Evolutionary conservation across 2,797 vertebrate genomes (phyloP), one percentile per base, ranked within the genome.

Genomic region (Myoxocephalus aenaeus): DNA sequence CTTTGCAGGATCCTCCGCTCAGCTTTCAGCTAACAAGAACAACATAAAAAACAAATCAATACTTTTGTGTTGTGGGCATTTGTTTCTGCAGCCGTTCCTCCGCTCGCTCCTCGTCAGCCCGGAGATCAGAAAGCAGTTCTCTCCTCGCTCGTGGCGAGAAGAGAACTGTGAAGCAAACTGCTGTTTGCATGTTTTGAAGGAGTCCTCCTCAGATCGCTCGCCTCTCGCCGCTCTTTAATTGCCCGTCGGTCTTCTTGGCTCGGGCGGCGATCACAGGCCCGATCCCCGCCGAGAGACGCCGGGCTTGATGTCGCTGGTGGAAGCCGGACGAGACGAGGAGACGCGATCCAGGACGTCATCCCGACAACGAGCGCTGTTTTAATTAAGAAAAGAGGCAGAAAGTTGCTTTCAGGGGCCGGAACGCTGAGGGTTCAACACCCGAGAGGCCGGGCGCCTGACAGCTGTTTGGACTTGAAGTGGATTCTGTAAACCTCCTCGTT

Each of bases 21-120:
- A 38, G 75, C 83, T 87, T 84, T 62, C 89, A 72, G 88, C 85
- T 92, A 92, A 92, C 90, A 90, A 94, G 90, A 92, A 77, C 85
- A 89, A 87, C 87, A 88, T 87, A 65, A 87, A 86, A 86, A 93
- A 94, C 86, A 92, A 93, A 94, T 94, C 92, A 92, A 93, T 95
- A 89, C 36, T 86, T 87, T 89, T 90, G 93, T 86, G 90, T 89
- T 87, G 90, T 84, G 71, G 86, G 87, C 84, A 77, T 93, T 89
- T 91, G 91, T 91, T 92, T 90, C 88, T 89, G 82, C 85, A 74
- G 84, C 86, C 65, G 70, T 86, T 86, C 85, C 77, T 83, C 72
- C 44, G 84, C 61, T 2, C 62, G 86, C 79, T 85, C 85, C 90
- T 85, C 74, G 82, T 90, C 73, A 12, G 59, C 79, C 54, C 78